Percentiles rank a stretch among this genome's conserved stretches.
These are phyloP conservation scores for Galerucella pusilla DNA, from an alignment of 2,888 invertebrate species.

Conservation along the genomic window DNA sequence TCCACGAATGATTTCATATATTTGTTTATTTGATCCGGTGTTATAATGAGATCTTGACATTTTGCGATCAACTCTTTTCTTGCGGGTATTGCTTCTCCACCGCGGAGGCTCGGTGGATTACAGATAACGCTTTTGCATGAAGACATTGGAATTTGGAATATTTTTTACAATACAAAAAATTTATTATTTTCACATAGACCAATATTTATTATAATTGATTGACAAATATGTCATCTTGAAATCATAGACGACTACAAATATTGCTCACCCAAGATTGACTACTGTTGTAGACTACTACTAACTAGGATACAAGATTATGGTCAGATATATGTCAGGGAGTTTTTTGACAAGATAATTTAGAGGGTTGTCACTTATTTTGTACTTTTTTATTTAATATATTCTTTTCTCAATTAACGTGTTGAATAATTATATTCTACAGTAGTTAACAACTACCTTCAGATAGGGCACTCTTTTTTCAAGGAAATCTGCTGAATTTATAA, in stretches of 20 bases:
- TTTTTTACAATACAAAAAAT: neutral
- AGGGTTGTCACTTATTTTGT: no score
- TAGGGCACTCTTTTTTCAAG: no score
- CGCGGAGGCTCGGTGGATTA: slow-evolving; percentile 26
- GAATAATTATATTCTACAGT: no score
- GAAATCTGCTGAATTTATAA: no score
- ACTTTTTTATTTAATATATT: no score
- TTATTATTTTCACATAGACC: neutral
- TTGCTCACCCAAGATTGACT: neutral
- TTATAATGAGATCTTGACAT: slow-evolving; percentile 62
- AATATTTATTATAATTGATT: neutral
- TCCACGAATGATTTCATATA: slow-evolving; percentile 80
- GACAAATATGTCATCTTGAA: neutral
- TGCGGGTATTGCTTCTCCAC: slow-evolving; percentile 8
- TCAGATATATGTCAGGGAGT: no score
- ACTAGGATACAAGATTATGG: no score
- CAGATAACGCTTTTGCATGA: slow-evolving; percentile 33
- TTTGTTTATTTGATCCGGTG: slow-evolving; percentile 81
- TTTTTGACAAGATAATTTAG: no score
- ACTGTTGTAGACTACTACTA: no score
- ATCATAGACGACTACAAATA: neutral
- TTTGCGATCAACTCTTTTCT: slow-evolving; percentile 42
- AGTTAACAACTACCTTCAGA: no score
- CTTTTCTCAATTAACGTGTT: no score
- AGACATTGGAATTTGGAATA: slow-evolving; percentile 3